A percentile compares a stretch with the other conserved stretches of the same genome.
phyloP scores from a whole-genome alignment of 2,888 invertebrate species.

The Calliopum simillimum region DNA sequence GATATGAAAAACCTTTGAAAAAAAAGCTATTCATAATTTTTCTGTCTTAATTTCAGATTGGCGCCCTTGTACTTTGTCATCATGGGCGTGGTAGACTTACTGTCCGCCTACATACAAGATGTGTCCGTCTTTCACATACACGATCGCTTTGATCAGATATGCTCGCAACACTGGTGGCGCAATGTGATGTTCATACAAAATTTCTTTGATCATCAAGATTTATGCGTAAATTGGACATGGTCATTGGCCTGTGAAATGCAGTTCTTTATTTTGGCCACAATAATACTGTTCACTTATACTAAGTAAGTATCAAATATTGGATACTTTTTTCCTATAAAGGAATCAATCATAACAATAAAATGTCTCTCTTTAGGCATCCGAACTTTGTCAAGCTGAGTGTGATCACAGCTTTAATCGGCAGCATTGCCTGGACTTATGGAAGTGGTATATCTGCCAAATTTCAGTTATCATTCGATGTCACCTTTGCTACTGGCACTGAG shows the following conservation, averaged over 20 bases:
- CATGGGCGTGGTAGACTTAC: conserved; percentile 61
- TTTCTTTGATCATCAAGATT: conserved; percentile 62
- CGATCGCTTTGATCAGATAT: conserved; percentile 65
- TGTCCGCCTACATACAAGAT: conserved; percentile 63
- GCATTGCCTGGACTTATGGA: conserved; percentile 59
- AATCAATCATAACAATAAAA: too few species aligned
- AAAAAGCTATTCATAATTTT: neutral
- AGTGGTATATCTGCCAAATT: conserved; percentile 59
- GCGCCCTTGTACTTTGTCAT: conserved; percentile 64
- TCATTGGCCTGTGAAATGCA: conserved; percentile 68
- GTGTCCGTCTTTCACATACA: conserved; percentile 65
- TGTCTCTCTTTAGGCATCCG: conserved; percentile 54
- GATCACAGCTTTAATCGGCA: conserved; percentile 47
- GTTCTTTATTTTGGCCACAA: conserved; percentile 62
- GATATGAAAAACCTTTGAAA: too few species aligned
- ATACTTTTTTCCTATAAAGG: too few species aligned
- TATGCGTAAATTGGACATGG: conserved; percentile 68
- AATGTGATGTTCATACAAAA: conserved; percentile 67
- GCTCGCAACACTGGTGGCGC: conserved; percentile 66
- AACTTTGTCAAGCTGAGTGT: conserved; percentile 53
- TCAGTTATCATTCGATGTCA: conserved; percentile 64
- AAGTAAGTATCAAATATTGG: conserved; percentile 58
- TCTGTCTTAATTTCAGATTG: conserved; percentile 50
- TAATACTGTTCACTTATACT: conserved; percentile 61
- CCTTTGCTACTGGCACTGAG: conserved; percentile 64